Base-by-base conservation (phyloP, 2,113 vertebrate genomes). In the Chaetodon auriga region DNA sequence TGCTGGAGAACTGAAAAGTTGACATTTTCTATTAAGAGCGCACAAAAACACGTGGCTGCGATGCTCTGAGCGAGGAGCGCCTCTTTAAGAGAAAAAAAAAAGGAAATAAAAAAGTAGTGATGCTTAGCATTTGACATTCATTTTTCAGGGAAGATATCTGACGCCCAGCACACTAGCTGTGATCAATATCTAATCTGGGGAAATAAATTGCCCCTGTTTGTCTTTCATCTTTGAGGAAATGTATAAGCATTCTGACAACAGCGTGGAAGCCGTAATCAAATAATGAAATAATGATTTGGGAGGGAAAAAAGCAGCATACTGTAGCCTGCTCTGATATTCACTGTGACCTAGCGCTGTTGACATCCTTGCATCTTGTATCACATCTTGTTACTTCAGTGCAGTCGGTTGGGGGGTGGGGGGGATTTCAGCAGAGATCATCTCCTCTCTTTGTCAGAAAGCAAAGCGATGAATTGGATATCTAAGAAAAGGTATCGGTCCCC, bases 181-280 rank as follows among this genome's bases (percentile, higher is more conserved):
- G 95, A 96, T 96, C 95, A 95, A 96, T 96, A 96, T 95, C 95
- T 96, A 94, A 96, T 96, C 95, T 95, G 89, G 85, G 85, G 93
- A 94, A 95, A 95, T 94, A 93, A 95, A 96, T 96, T 94, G 95
- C 88, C 66, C 76, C 94, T 94, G 93, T 96, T 95, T 94, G 94
- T 95, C 95, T 95, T 96, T 95, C 93, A 93, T 95, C 93, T 94
- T 92, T 89, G 78, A 93, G 94, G 93, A 95, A 95, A 94, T 92
- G 92, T 93, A 92, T 92, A 94, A 92, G 93, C 90, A 94, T 91
- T 89, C 85, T 95, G 94, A 94, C 93, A 94, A 93, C 89, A 92
- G 71, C 62, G 51, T 84, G 86, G 80, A 92, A 75, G 68, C 95
- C 93, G 95, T 95, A 86, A 95, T 96, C 94, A 95, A 94, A 92